Evolutionary conservation across 1,140 invertebrate genomes (phyloP).

Genomic region (Charaxes varanes): DNA sequence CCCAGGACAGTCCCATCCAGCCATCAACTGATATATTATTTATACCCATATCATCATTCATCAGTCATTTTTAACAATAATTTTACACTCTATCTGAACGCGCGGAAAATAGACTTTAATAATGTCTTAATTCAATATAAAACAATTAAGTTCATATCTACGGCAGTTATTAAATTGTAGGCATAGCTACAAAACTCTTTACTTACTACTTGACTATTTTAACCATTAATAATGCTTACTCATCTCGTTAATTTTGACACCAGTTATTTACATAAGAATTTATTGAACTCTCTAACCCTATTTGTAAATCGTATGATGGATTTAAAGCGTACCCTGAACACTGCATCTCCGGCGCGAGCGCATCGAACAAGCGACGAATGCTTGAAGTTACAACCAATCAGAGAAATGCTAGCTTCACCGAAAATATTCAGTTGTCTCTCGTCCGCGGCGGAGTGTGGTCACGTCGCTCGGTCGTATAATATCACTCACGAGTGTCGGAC

Average conservation of each 20-base stretch:
- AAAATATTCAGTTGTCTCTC: constrained; percentile 31
- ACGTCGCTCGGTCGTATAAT: constrained; percentile 10
- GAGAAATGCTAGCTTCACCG: constrained; percentile 15
- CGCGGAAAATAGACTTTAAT: no score
- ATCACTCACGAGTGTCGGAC: constrained; percentile 5
- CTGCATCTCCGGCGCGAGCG: constrained; percentile 33
- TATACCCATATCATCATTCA: no score
- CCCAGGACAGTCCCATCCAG: no score
- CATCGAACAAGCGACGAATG: constrained; percentile 15
- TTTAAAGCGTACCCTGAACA: constrained; percentile 15
- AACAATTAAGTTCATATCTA: no score
- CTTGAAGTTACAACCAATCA: constrained; percentile 27
- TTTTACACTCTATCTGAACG: no score
- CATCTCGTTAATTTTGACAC: constrained; percentile 16
- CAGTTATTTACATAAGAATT: constrained; percentile 13
- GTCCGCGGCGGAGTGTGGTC: constrained; percentile 21
- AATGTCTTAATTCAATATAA: no score
- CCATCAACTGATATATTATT: no score
- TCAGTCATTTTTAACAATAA: no score
- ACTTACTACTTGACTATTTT: no score
- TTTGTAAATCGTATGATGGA: constrained; percentile 27
- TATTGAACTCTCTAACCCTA: constrained; percentile 16
- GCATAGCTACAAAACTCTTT: no score
- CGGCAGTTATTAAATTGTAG: no score
- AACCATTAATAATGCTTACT: no score